A percentile compares a stretch with the other conserved stretches of the same genome.
Conservation (phyloP, 2,113 vertebrate genomes). For the Oriolus oriolus region DNA sequence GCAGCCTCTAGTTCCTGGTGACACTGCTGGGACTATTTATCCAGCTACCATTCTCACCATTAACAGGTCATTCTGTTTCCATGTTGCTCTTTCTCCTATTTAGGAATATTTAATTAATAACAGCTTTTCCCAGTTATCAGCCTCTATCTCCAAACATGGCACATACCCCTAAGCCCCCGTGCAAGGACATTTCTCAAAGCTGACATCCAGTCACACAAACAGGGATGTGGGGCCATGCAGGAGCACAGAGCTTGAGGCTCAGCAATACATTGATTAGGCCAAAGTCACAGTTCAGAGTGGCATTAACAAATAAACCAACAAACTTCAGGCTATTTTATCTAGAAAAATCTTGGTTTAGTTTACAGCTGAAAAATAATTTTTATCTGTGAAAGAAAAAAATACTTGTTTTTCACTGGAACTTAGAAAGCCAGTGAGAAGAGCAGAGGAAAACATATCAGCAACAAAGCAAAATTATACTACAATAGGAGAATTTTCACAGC, state of each 20-base stretch:
- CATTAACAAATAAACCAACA: neutral
- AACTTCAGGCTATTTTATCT: neutral
- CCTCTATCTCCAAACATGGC: neutral
- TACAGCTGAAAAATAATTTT: neutral
- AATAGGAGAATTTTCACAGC: neutral
- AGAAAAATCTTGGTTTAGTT: neutral
- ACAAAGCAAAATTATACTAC: neutral
- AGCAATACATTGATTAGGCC: neutral
- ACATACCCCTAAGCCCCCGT: neutral
- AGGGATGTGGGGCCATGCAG: fast-evolving
- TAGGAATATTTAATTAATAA: neutral
- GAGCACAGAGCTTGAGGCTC: neutral
- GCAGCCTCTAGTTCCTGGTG: neutral
- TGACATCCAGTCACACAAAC: neutral
- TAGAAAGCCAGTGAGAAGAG: neutral
- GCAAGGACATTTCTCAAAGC: neutral
- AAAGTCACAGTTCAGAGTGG: neutral
- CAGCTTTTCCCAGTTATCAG: neutral
- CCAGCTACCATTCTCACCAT: neutral
- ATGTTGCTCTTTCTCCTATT: neutral
- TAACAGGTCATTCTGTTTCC: neutral
- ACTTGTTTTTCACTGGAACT: neutral
- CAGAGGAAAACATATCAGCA: neutral
- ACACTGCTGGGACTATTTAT: neutral
- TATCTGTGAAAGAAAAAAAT: neutral